A percentile compares a stretch with the other conserved stretches of the same genome.
phyloP scores from a whole-genome alignment of 1,140 invertebrate genomes.

The Temnothorax nylanderi region DNA sequence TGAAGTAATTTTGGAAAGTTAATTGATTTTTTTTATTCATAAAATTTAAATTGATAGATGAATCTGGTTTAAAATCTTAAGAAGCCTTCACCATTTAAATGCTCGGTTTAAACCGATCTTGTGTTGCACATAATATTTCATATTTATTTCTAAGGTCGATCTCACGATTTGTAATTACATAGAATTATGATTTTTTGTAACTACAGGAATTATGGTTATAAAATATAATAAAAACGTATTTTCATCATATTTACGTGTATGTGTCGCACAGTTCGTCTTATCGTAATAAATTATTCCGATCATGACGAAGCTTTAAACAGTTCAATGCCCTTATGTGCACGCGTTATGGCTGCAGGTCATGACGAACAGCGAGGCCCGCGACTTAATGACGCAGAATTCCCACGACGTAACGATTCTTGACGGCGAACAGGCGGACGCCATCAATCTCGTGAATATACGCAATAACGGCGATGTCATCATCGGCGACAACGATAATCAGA shows the following conservation, averaged over 20 bases:
- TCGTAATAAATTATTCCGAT: constrained; percentile 32
- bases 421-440: constrained; percentile 80
- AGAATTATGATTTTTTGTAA: constrained; percentile 5
- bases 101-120: not conserved
- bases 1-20: not conserved
- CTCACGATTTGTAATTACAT: not conserved
- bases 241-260: not conserved
- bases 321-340: constrained; percentile 16
- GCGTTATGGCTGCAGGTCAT: constrained; percentile 76
- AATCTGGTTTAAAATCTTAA: constrained; percentile 6
- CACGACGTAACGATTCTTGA: constrained; percentile 83
- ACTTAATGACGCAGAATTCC: constrained; percentile 84
- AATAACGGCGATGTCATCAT: constrained; percentile 68
- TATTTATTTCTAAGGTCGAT: not conserved
- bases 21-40: constrained; percentile 2
- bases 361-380: constrained; percentile 83
- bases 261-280: not conserved
- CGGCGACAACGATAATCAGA: constrained; percentile 75
- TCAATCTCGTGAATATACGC: constrained; percentile 79
- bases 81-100: not conserved
- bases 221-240: not conserved
- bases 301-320: constrained; percentile 47
- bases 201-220: not conserved
- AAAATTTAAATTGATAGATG: not conserved
- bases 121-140: not conserved